Evolutionary conservation across 2,888 invertebrate genomes (phyloP).

Genomic region (Notodonta dromedarius): DNA sequence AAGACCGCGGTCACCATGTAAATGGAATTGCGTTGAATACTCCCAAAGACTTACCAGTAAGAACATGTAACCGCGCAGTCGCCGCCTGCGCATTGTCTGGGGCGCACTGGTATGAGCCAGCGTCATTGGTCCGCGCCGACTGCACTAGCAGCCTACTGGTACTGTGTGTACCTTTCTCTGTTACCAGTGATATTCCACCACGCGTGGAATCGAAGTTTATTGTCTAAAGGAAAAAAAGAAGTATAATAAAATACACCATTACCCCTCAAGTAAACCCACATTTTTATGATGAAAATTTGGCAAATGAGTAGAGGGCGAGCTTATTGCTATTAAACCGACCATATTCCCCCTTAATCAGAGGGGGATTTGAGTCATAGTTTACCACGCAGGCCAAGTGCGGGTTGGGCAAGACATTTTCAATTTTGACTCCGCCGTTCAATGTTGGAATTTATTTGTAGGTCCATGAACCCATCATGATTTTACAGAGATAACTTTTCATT

Average conservation of each 20-base stretch:
- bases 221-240: conserved; percentile 75
- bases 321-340: too few relatives aligned
- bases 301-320: too few relatives aligned
- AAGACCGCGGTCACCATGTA: background rate
- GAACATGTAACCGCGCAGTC: conserved; percentile 92
- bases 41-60: conserved; percentile 90
- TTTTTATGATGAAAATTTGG: background rate
- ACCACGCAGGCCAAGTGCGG: too few relatives aligned
- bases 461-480: too few relatives aligned
- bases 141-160: conserved; percentile 93
- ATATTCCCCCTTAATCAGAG: background rate
- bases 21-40: background rate
- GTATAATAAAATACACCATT: background rate
- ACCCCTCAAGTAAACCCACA: background rate
- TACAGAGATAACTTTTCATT: too few relatives aligned
- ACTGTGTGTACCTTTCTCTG: conserved; percentile 93
- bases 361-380: too few relatives aligned
- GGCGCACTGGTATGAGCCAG: conserved; percentile 92
- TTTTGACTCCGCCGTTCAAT: too few relatives aligned
- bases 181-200: conserved; percentile 94
- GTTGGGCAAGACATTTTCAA: too few relatives aligned
- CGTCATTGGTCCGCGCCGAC: conserved; percentile 91
- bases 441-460: too few relatives aligned
- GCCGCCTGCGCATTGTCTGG: conserved; percentile 93
- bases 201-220: conserved; percentile 96